Percentiles rank a stretch among this genome's conserved stretches.
phyloP scores from a whole-genome alignment of 2,888 invertebrate genomes.

The Cheilosia soror region DNA sequence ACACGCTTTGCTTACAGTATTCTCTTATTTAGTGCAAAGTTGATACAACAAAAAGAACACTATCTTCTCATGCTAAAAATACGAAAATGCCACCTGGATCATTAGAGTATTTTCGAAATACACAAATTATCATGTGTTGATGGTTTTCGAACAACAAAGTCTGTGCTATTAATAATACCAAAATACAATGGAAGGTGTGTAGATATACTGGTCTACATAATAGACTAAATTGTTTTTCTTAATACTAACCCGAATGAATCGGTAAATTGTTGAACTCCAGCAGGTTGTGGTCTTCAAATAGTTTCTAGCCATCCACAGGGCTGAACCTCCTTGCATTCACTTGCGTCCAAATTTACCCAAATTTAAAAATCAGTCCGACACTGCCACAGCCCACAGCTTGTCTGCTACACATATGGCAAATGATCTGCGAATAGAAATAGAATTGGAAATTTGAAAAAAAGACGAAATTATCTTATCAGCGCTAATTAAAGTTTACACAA shows the following conservation, averaged over 20 bases:
- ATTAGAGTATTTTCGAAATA: slow-evolving; percentile 54
- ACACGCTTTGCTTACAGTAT: slow-evolving; percentile 7
- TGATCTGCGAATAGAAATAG: slow-evolving; percentile 41
- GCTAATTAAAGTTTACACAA: slow-evolving; percentile 67
- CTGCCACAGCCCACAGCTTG: slow-evolving; percentile 11
- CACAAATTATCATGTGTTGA: slow-evolving; percentile 37
- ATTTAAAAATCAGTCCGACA: slow-evolving; percentile 39
- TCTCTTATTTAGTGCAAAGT: slow-evolving; percentile 27
- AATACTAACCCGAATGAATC: slow-evolving; percentile 34
- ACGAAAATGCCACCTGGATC: slow-evolving; percentile 56
- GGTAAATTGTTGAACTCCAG: slow-evolving; percentile 40
- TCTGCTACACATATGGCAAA: slow-evolving; percentile 45
- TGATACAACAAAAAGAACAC: slow-evolving; percentile 34
- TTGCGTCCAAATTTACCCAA: slow-evolving; percentile 63
- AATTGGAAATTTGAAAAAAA: slow-evolving; percentile 37
- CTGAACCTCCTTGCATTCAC: slow-evolving; percentile 40
- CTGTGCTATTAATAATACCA: slow-evolving; percentile 45
- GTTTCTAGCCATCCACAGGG: slow-evolving; percentile 54
- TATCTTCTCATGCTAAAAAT: slow-evolving; percentile 51
- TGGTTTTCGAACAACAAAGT: slow-evolving; percentile 39
- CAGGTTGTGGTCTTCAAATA: slow-evolving; percentile 59
- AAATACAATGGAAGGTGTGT: slow-evolving; percentile 23
- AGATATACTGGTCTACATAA: slow-evolving; percentile 1
- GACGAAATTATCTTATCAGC: slow-evolving; percentile 61
- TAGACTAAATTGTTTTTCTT: slow-evolving; percentile 10